Evolutionary conservation across 2,113 vertebrate genomes (phyloP).

Genomic region (Trachemys scripta): DNA sequence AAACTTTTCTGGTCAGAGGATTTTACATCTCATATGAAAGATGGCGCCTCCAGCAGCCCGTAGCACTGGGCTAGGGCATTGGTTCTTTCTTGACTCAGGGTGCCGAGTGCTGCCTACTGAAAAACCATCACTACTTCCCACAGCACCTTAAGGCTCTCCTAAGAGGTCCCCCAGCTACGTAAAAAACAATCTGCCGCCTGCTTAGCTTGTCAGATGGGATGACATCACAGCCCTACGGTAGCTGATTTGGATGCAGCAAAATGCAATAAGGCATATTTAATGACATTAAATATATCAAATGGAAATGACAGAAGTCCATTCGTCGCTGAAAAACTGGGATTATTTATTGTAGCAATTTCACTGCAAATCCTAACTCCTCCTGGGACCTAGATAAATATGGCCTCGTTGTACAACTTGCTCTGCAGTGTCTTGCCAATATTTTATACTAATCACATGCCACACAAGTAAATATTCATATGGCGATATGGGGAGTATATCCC

Average conservation of each 20-base stretch:
- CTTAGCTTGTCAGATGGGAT: slow-evolving; percentile 23
- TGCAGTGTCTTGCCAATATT: slow-evolving; percentile 49
- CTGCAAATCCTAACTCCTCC: slow-evolving; percentile 35
- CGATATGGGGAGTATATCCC: slow-evolving; percentile 49
- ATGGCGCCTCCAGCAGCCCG: not conserved
- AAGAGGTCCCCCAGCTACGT: not conserved
- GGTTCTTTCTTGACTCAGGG: not conserved
- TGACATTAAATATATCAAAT: not conserved
- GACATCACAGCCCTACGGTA: slow-evolving; percentile 18
- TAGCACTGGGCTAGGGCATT: accelerated
- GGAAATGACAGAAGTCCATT: not conserved
- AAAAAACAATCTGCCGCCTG: not conserved
- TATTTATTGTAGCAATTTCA: slow-evolving; percentile 55
- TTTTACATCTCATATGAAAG: not conserved
- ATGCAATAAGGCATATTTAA: not conserved
- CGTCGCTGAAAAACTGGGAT: not conserved
- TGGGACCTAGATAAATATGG: slow-evolving; percentile 49
- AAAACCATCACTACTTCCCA: not conserved
- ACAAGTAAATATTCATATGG: slow-evolving; percentile 59
- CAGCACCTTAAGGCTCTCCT: not conserved
- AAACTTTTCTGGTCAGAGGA: not conserved
- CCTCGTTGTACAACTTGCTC: slow-evolving; percentile 48
- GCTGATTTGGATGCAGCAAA: not conserved
- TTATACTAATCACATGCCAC: slow-evolving; percentile 19
- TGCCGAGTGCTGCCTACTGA: not conserved